Percentiles rank a stretch among this genome's conserved stretches.
Conservation (phyloP, 2,113 vertebrate species). For the Actenoides lindsayi region DNA sequence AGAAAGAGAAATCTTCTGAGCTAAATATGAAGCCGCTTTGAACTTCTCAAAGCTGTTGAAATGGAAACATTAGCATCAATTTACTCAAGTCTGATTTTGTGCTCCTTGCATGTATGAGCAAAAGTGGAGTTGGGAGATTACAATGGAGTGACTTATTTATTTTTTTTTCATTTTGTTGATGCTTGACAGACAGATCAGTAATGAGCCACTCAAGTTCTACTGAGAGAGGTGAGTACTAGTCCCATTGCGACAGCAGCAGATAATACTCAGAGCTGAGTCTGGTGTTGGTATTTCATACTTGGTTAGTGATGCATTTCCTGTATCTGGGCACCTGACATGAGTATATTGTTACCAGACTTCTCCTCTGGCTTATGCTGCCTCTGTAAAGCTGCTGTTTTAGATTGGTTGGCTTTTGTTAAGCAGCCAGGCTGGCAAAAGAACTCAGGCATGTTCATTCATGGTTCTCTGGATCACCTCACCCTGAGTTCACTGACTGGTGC, state of each 20-base stretch:
- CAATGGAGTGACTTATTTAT: no score
- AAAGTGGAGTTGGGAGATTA: no score
- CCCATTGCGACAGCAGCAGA: fast-evolving
- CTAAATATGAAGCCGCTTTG: not conserved
- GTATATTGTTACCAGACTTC: not conserved
- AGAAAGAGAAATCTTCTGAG: not conserved
- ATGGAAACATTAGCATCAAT: not conserved
- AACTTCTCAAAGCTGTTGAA: not conserved
- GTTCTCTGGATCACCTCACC: fast-evolving
- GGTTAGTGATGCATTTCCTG: not conserved
- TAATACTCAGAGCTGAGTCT: not conserved
- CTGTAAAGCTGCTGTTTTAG: not conserved
- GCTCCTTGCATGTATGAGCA: not conserved
- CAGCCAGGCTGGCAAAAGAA: not conserved
- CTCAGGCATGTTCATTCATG: fast-evolving
- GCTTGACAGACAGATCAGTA: not conserved
- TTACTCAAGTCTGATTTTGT: not conserved
- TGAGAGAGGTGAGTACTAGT: not conserved
- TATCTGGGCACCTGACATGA: not conserved
- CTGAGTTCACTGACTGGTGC: fast-evolving
- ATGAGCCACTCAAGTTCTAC: not conserved
- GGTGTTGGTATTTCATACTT: not conserved
- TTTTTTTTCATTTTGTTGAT: not conserved
- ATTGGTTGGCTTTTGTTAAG: not conserved
- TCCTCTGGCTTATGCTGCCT: fast-evolving